Evolutionary conservation across 2,888 invertebrate species (phyloP), one percentile per base, ranked within the genome.

Genomic region (Drosophila subsilvestris): DNA sequence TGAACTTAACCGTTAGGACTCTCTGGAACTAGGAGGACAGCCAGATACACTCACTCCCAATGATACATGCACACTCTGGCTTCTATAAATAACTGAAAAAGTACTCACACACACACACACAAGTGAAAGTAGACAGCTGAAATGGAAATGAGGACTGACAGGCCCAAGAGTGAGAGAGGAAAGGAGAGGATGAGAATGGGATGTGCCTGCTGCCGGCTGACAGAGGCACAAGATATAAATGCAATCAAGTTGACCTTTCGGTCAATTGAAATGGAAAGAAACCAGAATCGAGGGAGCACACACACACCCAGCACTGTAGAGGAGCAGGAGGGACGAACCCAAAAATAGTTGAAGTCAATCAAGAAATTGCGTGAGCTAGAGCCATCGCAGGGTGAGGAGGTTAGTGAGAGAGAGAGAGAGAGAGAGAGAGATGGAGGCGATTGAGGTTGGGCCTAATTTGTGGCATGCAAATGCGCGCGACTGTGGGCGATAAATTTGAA

Each of bases 231-330:
- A 43, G 47, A 66, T 72, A 75, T 56, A 63, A 75, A 79, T 75
- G 76, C 78, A 85, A 85, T 86, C 81, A 79, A 67, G 66, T 79
- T 87, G 88, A 87, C 85, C 85, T 87, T 83, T 73, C 63, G 51
- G 57, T 58, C 74, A 85, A 85, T 87, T 87, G 82, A 79, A 70
- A 71, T 45, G 51, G 66, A 57, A 47, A 70, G 37, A 37, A 37
- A 6, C 37, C 37, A 37, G 37, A 37, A n/a, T 37, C 57, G 49
- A 50, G 49, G 48, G 49, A 47, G 37, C 63, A 53, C 37, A n/a
- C 37, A 14, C 14, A 37, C 37, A 37, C 37, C 14, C 37, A 37
- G 42, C 51, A 43, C 45, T 43, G 44, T 49, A 48, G 37, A 43
- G 47, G 53, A 20, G 20, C 32, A 43, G 25, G 8, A 14, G 37